These are phyloP conservation scores for Cephus spinipes DNA, from an alignment of 2,888 invertebrate species.

Conservation along the genomic window DNA sequence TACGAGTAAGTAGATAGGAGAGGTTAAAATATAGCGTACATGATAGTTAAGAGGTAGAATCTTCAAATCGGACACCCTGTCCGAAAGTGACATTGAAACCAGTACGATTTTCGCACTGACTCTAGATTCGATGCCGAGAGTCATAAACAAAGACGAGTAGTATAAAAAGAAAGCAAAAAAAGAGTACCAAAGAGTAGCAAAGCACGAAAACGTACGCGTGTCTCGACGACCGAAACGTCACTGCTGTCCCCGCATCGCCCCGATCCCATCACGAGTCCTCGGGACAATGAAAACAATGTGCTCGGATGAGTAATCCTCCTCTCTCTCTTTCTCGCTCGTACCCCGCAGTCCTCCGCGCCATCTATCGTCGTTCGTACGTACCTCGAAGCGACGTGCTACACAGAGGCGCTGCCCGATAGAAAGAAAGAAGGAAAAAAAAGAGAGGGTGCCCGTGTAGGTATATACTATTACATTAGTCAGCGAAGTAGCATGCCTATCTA, in stretches of 20 bases:
- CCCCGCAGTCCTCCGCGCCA: neutral
- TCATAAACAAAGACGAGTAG: neutral
- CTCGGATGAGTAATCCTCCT: conserved; percentile 42
- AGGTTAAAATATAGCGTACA: conserved; percentile 38
- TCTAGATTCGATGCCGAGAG: neutral
- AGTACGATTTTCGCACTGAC: neutral
- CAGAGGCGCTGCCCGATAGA: conserved; percentile 7
- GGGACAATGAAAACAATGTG: conserved; percentile 44
- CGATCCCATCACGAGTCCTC: conserved; percentile 25
- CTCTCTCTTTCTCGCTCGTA: neutral
- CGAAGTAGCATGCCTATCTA: conserved; percentile 12
- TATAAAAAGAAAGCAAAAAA: neutral
- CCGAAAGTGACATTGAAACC: conserved; percentile 29
- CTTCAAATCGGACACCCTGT: conserved; percentile 30
- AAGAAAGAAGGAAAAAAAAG: neutral
- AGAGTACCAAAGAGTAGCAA: neutral
- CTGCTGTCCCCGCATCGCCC: conserved; percentile 11
- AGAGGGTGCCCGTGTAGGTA: conserved; percentile 14
- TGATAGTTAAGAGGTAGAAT: conserved; percentile 39
- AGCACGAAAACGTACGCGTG: neutral
- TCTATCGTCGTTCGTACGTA: conserved; percentile 8
- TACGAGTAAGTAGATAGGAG: neutral
- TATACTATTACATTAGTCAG: conserved; percentile 17
- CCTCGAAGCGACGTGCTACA: conserved; percentile 15
- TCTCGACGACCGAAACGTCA: neutral